Percentiles rank a stretch among this genome's conserved stretches.
Evolutionary conservation across 2,888 invertebrate species (phyloP).

Genomic region (Stenodera caucasica): DNA sequence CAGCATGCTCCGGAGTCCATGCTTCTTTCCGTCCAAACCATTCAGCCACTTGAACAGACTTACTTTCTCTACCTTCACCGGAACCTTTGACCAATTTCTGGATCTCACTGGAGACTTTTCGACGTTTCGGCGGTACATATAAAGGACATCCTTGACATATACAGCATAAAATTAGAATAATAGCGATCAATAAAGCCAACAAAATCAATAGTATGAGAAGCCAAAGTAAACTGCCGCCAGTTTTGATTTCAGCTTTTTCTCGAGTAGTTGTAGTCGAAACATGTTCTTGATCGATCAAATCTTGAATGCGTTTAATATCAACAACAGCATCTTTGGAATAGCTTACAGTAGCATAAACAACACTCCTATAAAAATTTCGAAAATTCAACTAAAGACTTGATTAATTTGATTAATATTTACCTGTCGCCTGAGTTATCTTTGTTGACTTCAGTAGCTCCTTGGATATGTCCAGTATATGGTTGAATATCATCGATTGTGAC

Average conservation of each 20-base stretch:
- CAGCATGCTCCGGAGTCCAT: slow-evolving; percentile 75
- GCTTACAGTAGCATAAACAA: slow-evolving; percentile 71
- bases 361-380: slow-evolving; percentile 60
- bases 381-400: too few relatives aligned
- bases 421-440: slow-evolving; percentile 55
- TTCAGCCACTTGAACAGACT: slow-evolving; percentile 75
- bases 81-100: slow-evolving; percentile 74
- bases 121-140: slow-evolving; percentile 75
- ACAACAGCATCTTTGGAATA: slow-evolving; percentile 68
- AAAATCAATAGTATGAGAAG: slow-evolving; percentile 75
- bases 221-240: slow-evolving; percentile 70
- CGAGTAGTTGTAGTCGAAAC: slow-evolving; percentile 9
- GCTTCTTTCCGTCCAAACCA: slow-evolving; percentile 80
- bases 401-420: background rate
- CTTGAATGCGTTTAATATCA: slow-evolving; percentile 72
- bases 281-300: slow-evolving; percentile 54
- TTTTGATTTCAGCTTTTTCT: slow-evolving; percentile 31
- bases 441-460: slow-evolving; percentile 60
- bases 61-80: slow-evolving; percentile 64
- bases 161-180: slow-evolving; percentile 77
- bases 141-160: slow-evolving; percentile 85
- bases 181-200: slow-evolving; percentile 70
- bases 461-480: slow-evolving; percentile 64
- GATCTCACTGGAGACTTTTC: slow-evolving; percentile 74
- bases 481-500: slow-evolving; percentile 75